A percentile compares a stretch with the other conserved stretches of the same genome.
Conservation (phyloP, 1,140 invertebrate species). For the Drosophila triauraria region DNA sequence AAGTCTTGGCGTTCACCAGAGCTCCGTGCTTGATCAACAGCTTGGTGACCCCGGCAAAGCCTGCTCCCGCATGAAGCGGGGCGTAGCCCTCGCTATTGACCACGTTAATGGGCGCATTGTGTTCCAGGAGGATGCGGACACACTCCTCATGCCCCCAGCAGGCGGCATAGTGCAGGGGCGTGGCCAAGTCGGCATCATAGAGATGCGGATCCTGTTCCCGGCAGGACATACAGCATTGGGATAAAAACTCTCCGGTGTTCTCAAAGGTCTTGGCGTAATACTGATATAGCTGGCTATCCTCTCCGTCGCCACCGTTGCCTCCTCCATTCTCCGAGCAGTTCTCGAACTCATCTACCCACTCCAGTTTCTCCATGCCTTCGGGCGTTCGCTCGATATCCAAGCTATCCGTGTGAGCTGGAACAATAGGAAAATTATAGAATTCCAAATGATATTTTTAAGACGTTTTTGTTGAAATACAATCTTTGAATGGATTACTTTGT, state of each 20-base stretch:
- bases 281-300: constrained; percentile 83
- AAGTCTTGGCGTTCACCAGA: constrained; percentile 74
- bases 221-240: constrained; percentile 60
- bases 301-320: constrained; percentile 9
- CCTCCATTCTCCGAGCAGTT: constrained; percentile 50
- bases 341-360: constrained; percentile 87
- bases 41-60: constrained; percentile 84
- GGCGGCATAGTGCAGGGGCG: constrained; percentile 88
- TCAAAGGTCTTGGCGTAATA: constrained; percentile 87
- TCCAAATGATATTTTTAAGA: too few species aligned
- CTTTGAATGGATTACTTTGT: neutral
- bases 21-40: constrained; percentile 74
- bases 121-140: constrained; percentile 90
- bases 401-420: constrained; percentile 61
- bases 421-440: neutral
- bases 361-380: constrained; percentile 87
- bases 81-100: constrained; percentile 96
- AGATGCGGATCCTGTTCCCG: constrained; percentile 85
- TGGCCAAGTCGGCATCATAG: constrained; percentile 86
- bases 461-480: too few species aligned
- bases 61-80: constrained; percentile 95
- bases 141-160: constrained; percentile 86
- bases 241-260: constrained; percentile 85
- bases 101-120: constrained; percentile 93
- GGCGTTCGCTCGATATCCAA: constrained; percentile 86